Evolutionary conservation across 2,888 invertebrate genomes (phyloP).

Genomic region (Drosophila atripex): DNA sequence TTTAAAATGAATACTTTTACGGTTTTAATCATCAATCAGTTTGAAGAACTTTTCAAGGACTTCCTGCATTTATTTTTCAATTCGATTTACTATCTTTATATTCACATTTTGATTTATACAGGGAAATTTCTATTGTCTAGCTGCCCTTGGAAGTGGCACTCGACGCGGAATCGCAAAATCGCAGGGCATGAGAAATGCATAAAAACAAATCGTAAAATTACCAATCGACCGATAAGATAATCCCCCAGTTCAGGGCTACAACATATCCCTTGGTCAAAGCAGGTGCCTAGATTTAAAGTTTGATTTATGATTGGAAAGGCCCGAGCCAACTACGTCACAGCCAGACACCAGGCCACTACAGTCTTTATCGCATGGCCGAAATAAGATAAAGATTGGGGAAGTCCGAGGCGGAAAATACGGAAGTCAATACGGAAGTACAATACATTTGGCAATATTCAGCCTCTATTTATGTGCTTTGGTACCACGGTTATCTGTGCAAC

Average conservation of each 20-base stretch:
- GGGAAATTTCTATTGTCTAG: slow-evolving; percentile 17
- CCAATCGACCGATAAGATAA: slow-evolving; percentile 60
- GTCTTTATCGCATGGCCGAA: slow-evolving; percentile 7
- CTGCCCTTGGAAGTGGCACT: slow-evolving; percentile 28
- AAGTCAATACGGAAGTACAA: slow-evolving; percentile 39
- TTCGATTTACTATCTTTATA: slow-evolving; percentile 14
- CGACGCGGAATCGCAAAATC: slow-evolving; percentile 42
- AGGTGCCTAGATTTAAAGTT: slow-evolving; percentile 54
- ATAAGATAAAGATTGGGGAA: slow-evolving; percentile 16
- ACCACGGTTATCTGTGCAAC: slow-evolving; percentile 36
- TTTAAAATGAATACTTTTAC: too few species aligned
- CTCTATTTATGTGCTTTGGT: not conserved
- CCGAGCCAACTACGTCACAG: slow-evolving; percentile 31
- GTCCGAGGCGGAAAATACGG: slow-evolving; percentile 18
- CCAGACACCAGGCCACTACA: not conserved
- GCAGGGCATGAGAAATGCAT: slow-evolving; percentile 40
- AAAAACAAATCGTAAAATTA: slow-evolving; percentile 58
- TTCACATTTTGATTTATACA: slow-evolving; percentile 20
- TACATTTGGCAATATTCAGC: slow-evolving; percentile 18
- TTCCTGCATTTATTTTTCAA: not conserved
- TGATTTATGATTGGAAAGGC: slow-evolving; percentile 61
- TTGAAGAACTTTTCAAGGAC: slow-evolving; percentile 27
- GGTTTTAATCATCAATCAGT: not conserved
- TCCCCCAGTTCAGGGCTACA: slow-evolving; percentile 36
- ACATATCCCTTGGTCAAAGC: slow-evolving; percentile 46